Base-by-base conservation (phyloP, 37 sponge, comb jelly and placozoan genomes). In the Dysidea cf. avara region DNA sequence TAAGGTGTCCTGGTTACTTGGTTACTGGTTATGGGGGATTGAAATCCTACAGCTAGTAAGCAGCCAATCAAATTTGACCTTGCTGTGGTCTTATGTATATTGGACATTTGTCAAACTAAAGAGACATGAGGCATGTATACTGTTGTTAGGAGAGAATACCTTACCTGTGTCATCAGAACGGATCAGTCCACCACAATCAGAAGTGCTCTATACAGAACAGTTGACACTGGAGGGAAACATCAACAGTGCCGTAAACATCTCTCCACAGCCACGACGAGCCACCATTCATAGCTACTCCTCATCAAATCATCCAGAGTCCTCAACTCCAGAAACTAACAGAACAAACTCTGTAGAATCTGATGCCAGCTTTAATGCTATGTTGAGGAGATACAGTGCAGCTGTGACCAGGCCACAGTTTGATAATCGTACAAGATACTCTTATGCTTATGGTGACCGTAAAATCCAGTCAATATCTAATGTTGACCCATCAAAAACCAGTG, bases 111-210 rank as follows among this genome's bases (percentile, higher is more conserved):
- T n/a, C n/a, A n/a, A n/a, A n/a, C n/a, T n/a, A n/a, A n/a, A n/a
- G n/a, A n/a, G n/a, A n/a, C n/a, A n/a, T n/a, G n/a, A n/a, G n/a
- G n/a, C n/a, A n/a, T n/a, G n/a, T n/a, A n/a, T n/a, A n/a, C n/a
- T n/a, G n/a, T n/a, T n/a, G n/a, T n/a, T n/a, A n/a, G n/a, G n/a
- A n/a, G n/a, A n/a, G n/a, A n/a, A n/a, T n/a, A n/a, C n/a, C n/a
- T n/a, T n/a, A n/a, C n/a, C n/a, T n/a, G n/a, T n/a, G n/a, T n/a
- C n/a, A n/a, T n/a, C n/a, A n/a, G 73, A 57, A 48, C 61, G 80
- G 20, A 50, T 79, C 36, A 79, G 70, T 36, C 80, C 70, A 21
- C 80, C 80, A 12, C 20, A 60, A 2, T 69, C 80, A 3, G 72
- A 61, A n/a, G n/a, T n/a, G n/a, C n/a, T n/a, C n/a, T n/a, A n/a